phyloP scores from a whole-genome alignment of 2,888 invertebrate species.

The Alloplasta piceator region DNA sequence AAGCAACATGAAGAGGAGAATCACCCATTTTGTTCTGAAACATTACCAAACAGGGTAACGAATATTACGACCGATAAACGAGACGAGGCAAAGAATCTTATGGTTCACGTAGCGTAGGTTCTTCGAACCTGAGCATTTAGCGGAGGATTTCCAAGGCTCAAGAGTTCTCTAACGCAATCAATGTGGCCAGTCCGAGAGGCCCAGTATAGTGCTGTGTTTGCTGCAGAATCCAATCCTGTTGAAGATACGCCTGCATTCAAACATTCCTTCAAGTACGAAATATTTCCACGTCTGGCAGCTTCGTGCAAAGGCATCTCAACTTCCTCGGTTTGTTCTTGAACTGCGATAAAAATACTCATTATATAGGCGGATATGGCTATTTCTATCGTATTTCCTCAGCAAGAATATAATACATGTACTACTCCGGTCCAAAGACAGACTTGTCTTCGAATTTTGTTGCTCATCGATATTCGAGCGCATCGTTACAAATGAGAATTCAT shows the following conservation, averaged over 20 bases:
- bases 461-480: background rate
- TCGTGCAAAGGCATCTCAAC: conserved; percentile 87
- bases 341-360: conserved; percentile 74
- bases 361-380: background rate
- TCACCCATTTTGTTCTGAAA: conserved; percentile 88
- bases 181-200: conserved; percentile 87
- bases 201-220: conserved; percentile 88
- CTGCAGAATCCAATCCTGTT: conserved; percentile 87
- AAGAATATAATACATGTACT: too few relatives aligned
- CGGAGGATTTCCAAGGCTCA: conserved; percentile 82
- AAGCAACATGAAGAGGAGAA: conserved; percentile 87
- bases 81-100: background rate
- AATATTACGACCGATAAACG: background rate
- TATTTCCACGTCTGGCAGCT: conserved; percentile 87
- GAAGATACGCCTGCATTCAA: conserved; percentile 86
- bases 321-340: conserved; percentile 85
- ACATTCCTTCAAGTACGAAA: conserved; percentile 86
- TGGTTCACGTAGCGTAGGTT: too few relatives aligned
- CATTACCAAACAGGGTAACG: conserved; percentile 25
- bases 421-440: too few relatives aligned
- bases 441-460: too few relatives aligned
- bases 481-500: background rate
- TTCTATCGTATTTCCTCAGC: too few relatives aligned
- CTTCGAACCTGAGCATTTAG: conserved; percentile 80
- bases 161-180: conserved; percentile 84